A percentile compares a stretch with the other conserved stretches of the same genome.
These are phyloP conservation scores for Trachelus tabidus DNA, from an alignment of 2,888 invertebrate genomes.

Conservation along the genomic window DNA sequence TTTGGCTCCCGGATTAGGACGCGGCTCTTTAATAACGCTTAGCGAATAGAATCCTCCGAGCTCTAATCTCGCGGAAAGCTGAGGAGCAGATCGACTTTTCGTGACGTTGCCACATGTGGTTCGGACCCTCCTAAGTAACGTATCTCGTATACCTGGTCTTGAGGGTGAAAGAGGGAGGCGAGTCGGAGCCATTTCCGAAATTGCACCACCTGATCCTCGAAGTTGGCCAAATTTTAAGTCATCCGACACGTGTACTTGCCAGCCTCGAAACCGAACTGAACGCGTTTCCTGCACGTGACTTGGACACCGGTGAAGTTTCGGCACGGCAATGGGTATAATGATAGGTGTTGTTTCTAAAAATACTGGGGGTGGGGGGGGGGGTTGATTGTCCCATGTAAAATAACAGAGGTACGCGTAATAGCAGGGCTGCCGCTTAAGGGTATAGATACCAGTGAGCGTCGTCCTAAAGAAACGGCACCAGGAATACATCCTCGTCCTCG, in stretches of 20 bases:
- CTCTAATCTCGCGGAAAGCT: not conserved
- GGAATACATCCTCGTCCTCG: not conserved
- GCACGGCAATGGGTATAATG: not conserved
- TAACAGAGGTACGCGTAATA: not conserved
- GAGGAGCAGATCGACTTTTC: not conserved
- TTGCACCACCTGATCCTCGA: not conserved
- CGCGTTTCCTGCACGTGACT: not conserved
- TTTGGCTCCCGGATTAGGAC: not conserved
- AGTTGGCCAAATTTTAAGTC: not conserved
- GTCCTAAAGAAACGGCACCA: not conserved
- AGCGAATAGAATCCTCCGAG: not conserved
- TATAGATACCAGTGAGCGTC: not conserved
- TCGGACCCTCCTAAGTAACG: not conserved
- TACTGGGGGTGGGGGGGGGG: not conserved
- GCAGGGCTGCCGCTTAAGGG: not conserved
- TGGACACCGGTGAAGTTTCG: not conserved
- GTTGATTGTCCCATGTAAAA: not conserved
- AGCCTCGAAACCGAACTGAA: not conserved
- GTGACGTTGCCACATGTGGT: not conserved
- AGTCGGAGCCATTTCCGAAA: not conserved
- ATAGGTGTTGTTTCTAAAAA: not conserved
- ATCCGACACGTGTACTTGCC: not conserved
- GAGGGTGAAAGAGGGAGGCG: not conserved
- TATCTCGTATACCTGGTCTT: not conserved
- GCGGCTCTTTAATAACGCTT: not conserved